A percentile compares a stretch with the other conserved stretches of the same genome.
Conservation (phyloP, 2,113 vertebrate species). For the Nothoprocta pentlandii region DNA sequence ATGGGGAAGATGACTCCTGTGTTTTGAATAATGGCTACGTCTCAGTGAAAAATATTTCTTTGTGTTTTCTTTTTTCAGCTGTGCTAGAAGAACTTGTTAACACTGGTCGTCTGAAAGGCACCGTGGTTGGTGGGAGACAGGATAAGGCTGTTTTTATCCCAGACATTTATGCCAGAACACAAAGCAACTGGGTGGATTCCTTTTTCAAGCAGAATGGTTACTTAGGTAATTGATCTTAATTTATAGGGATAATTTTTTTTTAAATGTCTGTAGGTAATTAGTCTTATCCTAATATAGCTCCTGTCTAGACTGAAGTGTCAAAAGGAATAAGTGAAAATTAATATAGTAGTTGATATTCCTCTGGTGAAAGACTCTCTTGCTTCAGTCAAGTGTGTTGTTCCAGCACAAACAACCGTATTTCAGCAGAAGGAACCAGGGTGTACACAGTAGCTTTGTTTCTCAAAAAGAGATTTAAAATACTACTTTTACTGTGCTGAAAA, state of each 20-base stretch:
- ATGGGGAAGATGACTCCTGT: neutral
- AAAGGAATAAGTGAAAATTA: neutral
- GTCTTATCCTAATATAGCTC: neutral
- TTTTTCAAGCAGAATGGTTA: conserved; percentile 97
- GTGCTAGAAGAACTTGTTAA: conserved; percentile 94
- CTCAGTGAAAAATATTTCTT: neutral
- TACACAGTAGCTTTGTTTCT: neutral
- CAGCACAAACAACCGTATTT: neutral
- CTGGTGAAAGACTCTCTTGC: neutral
- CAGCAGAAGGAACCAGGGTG: accelerated
- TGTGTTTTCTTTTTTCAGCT: conserved; percentile 77
- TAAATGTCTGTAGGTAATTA: neutral
- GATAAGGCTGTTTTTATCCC: conserved; percentile 95
- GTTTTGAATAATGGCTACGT: neutral
- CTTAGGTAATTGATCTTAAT: conserved; percentile 84
- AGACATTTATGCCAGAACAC: conserved; percentile 94
- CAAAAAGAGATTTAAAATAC: neutral
- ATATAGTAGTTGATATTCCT: neutral
- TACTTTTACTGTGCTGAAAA: neutral
- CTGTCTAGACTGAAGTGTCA: neutral
- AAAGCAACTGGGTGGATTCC: conserved; percentile 95
- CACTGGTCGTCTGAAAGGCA: conserved; percentile 88
- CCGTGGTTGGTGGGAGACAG: conserved; percentile 91
- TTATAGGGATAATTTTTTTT: neutral
- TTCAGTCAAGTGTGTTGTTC: neutral